phyloP scores from a whole-genome alignment of 2,888 invertebrate species.

The Macrophya annulata region DNA sequence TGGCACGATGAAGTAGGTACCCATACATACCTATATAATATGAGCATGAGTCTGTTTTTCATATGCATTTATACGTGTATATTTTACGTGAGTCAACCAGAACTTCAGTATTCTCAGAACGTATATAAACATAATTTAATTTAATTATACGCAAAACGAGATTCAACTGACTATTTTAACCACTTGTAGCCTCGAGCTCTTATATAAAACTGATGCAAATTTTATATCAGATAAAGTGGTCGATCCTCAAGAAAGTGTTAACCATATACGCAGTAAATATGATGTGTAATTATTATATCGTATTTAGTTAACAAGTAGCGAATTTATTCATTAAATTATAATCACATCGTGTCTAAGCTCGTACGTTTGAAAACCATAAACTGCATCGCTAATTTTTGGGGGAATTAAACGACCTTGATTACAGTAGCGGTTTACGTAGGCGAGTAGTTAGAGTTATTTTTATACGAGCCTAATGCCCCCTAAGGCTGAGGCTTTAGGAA shows the following conservation, averaged over 20 bases:
- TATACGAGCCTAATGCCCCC: conserved; percentile 5
- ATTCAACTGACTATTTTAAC: not conserved
- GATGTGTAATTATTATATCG: not conserved
- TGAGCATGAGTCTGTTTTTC: conserved; percentile 23
- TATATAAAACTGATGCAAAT: conserved; percentile 15
- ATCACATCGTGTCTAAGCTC: not conserved
- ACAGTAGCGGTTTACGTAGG: not conserved
- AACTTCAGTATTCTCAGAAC: conserved; percentile 18
- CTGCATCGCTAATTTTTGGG: not conserved
- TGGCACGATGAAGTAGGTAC: conserved; percentile 11
- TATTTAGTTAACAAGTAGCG: not conserved
- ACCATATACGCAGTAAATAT: not conserved
- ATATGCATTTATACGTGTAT: conserved; percentile 5
- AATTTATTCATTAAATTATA: no score
- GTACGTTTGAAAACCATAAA: no score
- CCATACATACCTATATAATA: not conserved
- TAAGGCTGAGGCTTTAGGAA: not conserved
- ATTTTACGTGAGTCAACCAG: conserved; percentile 16
- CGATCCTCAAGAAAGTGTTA: not conserved
- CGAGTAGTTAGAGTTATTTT: conserved; percentile 21
- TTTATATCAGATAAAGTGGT: not conserved
- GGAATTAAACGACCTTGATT: conserved; percentile 34
- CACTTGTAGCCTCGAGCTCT: conserved; percentile 29
- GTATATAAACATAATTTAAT: conserved; percentile 8
- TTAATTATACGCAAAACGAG: conserved; percentile 29